These are phyloP conservation scores for Parnassius smintheus DNA, from an alignment of 2,888 invertebrate genomes.

Conservation along the genomic window DNA sequence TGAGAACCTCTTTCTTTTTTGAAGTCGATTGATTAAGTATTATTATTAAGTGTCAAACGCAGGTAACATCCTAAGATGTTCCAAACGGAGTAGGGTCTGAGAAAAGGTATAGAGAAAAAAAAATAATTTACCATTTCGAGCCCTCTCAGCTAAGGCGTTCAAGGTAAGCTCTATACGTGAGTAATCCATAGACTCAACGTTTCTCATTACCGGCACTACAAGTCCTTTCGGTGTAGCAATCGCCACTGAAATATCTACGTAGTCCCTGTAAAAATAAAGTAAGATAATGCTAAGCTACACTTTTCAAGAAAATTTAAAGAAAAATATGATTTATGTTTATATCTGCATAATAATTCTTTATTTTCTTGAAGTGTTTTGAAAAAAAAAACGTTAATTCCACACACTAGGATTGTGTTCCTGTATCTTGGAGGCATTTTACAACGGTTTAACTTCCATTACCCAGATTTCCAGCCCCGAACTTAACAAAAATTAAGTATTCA, in stretches of 20 bases:
- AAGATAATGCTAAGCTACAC: too few relatives aligned
- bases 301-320: neutral
- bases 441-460: too few relatives aligned
- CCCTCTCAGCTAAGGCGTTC: conserved; percentile 94
- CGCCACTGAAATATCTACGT: conserved; percentile 98
- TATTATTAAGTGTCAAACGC: too few relatives aligned
- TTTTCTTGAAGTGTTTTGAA: neutral
- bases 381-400: neutral
- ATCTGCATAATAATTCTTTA: neutral
- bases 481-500: too few relatives aligned
- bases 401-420: neutral
- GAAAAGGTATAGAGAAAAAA: too few relatives aligned
- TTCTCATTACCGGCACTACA: conserved; percentile 97
- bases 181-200: conserved; percentile 96
- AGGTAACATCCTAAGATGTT: too few relatives aligned
- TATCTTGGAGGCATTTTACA: neutral
- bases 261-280: conserved; percentile 84
- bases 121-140: conserved; percentile 83
- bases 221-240: conserved; percentile 99
- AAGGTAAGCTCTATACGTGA: conserved; percentile 96
- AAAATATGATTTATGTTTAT: neutral
- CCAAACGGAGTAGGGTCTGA: too few relatives aligned
- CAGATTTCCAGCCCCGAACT: too few relatives aligned
- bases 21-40: too few relatives aligned
- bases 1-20: too few relatives aligned